Evolutionary conservation across 2,888 invertebrate species (phyloP), one percentile per base, ranked within the genome.

Genomic region (Scaptomyza cyrtandrae): DNA sequence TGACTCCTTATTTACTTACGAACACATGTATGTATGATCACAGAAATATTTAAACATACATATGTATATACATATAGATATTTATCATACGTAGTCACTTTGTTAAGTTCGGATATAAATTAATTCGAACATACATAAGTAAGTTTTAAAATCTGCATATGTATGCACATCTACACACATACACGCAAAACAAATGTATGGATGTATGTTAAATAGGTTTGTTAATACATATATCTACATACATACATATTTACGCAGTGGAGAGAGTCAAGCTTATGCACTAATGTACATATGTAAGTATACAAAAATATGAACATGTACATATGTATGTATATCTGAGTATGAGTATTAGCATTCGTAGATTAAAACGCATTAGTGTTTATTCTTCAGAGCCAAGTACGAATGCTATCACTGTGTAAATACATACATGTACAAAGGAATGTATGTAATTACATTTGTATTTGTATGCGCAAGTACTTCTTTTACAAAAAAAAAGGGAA

Each of bases 261-360:
- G 63, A 61, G 61, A 61, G 61, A 62, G 61, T 62, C 41, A 62
- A 33, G 10, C 50, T 35, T 50, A 35, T 35, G 50, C 50, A 50
- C 27, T 43, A 24, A 33, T 33, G 29, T 44, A 35, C 27, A 2
- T 39, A 45, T 29, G 9, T 52, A 52, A 19, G 10, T 58, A 58
- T 19, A n/a, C 33, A 53, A 11, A 27, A 10, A 43, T 19, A 24
- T 11, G 16, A 29, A n/a, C 14, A 60, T 60, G 31, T 41, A 33
- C 16, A 48, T 31, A 31, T 3, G 3, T 29, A 29, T 31, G 3
- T 29, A 29, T 31, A 59, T 31, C 6, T 55, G 14, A 10, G 35
- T 24, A 33, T 46, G 45, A 61, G 24, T 5, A 48, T 45, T 41
- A 10, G 33, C 24, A 46, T 46, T 16, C 7, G 14, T 16, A 46